Percentiles rank a stretch among this genome's conserved stretches.
These are phyloP conservation scores for Tyrannus savana DNA, from an alignment of 2,113 vertebrate species.

Conservation along the genomic window DNA sequence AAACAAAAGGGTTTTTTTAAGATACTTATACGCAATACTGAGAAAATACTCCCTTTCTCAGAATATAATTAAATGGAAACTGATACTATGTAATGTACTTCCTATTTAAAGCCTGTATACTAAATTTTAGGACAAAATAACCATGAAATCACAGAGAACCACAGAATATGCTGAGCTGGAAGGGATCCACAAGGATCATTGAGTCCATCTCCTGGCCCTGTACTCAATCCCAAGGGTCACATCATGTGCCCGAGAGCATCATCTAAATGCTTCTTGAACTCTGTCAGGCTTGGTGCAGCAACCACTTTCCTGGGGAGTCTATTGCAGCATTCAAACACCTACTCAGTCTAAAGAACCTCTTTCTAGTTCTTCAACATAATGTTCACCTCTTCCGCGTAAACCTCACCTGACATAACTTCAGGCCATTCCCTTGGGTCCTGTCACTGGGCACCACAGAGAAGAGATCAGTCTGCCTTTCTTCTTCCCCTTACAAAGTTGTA, in stretches of 20 bases:
- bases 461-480: neutral
- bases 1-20: neutral
- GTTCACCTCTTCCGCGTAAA: neutral
- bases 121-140: neutral
- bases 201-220: neutral
- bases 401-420: neutral
- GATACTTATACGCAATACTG: neutral
- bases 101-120: neutral
- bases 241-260: neutral
- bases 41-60: neutral
- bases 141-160: neutral
- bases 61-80: neutral
- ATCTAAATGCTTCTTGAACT: neutral
- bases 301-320: neutral
- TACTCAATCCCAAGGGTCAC: neutral
- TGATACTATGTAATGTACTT: neutral
- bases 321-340: neutral
- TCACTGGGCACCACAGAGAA: neutral
- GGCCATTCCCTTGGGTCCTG: neutral
- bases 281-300: neutral
- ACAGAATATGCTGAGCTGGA: neutral
- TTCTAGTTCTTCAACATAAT: neutral
- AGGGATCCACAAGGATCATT: neutral
- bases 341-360: neutral
- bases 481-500: neutral